phyloP scores from a whole-genome alignment of 1,140 invertebrate genomes.

The Dolichoris vasculosae region DNA sequence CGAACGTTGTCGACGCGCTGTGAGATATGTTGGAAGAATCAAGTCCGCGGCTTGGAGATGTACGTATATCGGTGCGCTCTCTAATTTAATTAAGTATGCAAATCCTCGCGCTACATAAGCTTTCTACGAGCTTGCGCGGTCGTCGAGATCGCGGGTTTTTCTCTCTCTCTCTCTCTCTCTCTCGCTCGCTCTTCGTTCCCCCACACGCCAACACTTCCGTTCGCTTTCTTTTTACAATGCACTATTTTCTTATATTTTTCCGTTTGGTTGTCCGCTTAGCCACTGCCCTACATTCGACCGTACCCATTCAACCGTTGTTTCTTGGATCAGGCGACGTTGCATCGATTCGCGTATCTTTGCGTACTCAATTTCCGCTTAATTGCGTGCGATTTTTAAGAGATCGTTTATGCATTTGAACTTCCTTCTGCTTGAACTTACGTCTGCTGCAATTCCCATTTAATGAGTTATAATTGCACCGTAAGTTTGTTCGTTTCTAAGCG shows the following conservation, averaged over 20 bases:
- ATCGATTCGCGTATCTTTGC: background rate
- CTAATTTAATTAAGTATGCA: constrained; percentile 68
- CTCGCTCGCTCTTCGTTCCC: background rate
- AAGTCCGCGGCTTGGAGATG: background rate
- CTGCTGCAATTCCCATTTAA: background rate
- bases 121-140: background rate
- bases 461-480: background rate
- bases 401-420: no score
- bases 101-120: constrained; percentile 15
- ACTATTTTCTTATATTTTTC: background rate
- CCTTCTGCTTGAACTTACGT: background rate
- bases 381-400: background rate
- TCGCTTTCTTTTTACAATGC: background rate
- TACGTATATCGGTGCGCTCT: constrained; percentile 48
- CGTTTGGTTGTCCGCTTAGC: background rate
- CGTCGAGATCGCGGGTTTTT: background rate
- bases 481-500: background rate
- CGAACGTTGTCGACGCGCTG: no score
- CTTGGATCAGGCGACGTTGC: background rate
- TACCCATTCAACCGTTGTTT: background rate
- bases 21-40: background rate
- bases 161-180: background rate
- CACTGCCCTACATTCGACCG: background rate
- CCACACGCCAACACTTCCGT: background rate
- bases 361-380: background rate